Evolutionary conservation across 1,140 invertebrate genomes (phyloP), one percentile per base, ranked within the genome.

Genomic region (Melanaphis sacchari): DNA sequence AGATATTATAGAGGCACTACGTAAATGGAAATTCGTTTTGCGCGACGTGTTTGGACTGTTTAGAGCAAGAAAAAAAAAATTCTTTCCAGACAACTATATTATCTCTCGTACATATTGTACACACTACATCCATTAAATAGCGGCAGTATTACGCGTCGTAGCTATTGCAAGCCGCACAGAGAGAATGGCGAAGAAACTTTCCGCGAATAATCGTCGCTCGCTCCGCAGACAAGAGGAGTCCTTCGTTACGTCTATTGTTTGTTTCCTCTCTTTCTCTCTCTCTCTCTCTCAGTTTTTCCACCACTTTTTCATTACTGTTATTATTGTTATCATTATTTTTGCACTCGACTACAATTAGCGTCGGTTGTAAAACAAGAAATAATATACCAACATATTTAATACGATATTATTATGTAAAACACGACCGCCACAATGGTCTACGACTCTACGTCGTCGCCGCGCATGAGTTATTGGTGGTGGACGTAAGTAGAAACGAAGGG

Each of bases 311-410:
- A 59, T 59, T 31, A 31, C 46, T 49, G 54, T 31, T 59, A 76
- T 15, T 46, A 9, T 38, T 88, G 7, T 90, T 90, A 18, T 66
- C 66, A 41, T 91, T 82, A 36, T 82, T 46, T 81, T 36, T 54
- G 41, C 46, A 41, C 91, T 92, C 91, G 46, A 85, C 36, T n/a
- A 84, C 81, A 85, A 93, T 93, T 84, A 85, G 81, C 49, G 91
- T 52, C 66, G 31, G 81, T 93, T 85, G 91, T 93, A 93, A 85
- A 85, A 93, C 91, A 82, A 93, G 91, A 93, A 84, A 93, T 76
- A 76, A 76, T 52, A 93, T 40, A 84, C 91, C 43, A 4, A 93
- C 91, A 85, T n/a, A n/a, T 93, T 85, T 84, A 93, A 93, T 84
- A 85, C 76, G 76, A 84, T 91, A 82, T 91, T 36, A 46, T 91